phyloP scores from a whole-genome alignment of 2,797 vertebrate species.

The Sebastes vulpes region DNA sequence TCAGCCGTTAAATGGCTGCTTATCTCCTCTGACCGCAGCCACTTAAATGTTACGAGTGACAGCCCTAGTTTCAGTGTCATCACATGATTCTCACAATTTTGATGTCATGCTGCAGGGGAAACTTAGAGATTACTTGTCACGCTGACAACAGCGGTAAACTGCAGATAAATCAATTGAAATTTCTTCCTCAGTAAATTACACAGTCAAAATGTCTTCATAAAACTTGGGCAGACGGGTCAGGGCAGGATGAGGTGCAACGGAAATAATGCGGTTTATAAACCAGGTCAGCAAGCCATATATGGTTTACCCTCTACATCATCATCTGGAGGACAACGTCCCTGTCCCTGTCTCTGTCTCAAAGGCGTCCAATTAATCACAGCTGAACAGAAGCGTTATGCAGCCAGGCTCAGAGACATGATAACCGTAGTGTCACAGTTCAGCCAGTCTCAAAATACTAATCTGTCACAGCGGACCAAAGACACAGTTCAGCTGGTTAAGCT shows the following conservation, averaged over 20 bases:
- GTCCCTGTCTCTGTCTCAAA: conserved; percentile 10
- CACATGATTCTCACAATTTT: not conserved
- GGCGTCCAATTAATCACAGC: conserved; percentile 38
- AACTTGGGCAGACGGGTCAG: not conserved
- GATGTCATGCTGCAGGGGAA: not conserved
- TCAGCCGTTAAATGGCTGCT: conserved; percentile 40
- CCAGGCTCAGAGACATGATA: conserved; percentile 35
- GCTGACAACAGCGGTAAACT: not conserved
- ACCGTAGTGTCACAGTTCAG: conserved; percentile 34
- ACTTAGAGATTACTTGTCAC: conserved; percentile 9
- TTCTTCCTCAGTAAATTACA: not conserved
- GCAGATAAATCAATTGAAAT: not conserved
- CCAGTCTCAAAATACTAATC: conserved; percentile 46
- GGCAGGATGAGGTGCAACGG: not conserved
- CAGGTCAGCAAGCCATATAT: not conserved
- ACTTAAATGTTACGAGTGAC: conserved; percentile 39
- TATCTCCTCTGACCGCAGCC: conserved; percentile 37
- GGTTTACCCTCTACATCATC: not conserved
- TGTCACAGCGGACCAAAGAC: conserved; percentile 37
- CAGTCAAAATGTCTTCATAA: not conserved
- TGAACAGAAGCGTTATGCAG: conserved; percentile 31
- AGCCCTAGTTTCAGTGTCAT: conserved; percentile 18
- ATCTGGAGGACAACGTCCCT: conserved; percentile 34
- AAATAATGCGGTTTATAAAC: not conserved
- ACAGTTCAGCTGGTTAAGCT: conserved; percentile 39